Evolutionary conservation across 1,140 invertebrate species (phyloP).

Genomic region (Meloidogyne exigua): DNA sequence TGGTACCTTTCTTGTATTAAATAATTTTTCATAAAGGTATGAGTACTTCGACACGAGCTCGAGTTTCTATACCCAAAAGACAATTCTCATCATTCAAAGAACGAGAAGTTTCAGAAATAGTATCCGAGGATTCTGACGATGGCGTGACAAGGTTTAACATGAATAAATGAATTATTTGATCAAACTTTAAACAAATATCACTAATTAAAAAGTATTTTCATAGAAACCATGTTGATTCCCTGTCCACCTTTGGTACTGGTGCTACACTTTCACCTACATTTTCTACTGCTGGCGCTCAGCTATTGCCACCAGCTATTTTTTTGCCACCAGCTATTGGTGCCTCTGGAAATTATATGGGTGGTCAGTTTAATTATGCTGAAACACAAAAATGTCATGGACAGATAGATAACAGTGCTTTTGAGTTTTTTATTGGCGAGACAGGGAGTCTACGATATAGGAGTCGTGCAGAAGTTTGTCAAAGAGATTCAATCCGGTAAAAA

Average conservation of each 20-base stretch:
- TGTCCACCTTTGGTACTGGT: background rate
- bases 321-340: background rate
- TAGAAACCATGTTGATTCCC: background rate
- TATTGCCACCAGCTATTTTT: background rate
- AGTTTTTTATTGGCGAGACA: background rate
- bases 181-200: background rate
- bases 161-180: too few species aligned
- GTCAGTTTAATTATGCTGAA: background rate
- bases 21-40: slow-evolving; percentile 18
- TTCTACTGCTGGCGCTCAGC: background rate
- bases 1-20: slow-evolving; percentile 26
- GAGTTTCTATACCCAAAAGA: slow-evolving; percentile 26
- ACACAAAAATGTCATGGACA: background rate
- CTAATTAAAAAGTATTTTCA: background rate
- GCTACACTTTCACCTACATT: slow-evolving; percentile 15
- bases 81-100: slow-evolving; percentile 25
- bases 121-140: slow-evolving; percentile 19
- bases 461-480: background rate
- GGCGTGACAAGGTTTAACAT: background rate
- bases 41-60: slow-evolving; percentile 47
- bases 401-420: background rate
- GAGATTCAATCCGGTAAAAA: background rate
- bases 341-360: background rate
- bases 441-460: background rate
- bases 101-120: slow-evolving; percentile 49